These are phyloP conservation scores for Phyllotis vaccarum DNA, from an alignment of 2,797 vertebrate species.

Conservation along the genomic window DNA sequence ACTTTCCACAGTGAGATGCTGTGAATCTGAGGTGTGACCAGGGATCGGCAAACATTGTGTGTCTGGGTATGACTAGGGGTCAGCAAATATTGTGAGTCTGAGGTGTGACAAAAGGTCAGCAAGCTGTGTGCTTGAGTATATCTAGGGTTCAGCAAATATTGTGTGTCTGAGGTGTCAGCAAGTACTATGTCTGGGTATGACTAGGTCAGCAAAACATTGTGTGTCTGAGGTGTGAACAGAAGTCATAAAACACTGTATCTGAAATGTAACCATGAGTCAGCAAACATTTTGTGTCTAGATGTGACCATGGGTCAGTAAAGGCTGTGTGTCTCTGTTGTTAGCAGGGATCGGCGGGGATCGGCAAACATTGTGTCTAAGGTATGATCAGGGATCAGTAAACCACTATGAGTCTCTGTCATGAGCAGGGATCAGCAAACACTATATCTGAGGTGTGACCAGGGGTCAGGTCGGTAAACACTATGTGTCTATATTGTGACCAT, in stretches of 20 bases:
- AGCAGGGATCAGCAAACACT: not conserved
- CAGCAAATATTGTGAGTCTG: not conserved
- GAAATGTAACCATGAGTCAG: not conserved
- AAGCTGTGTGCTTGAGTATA: fast-evolving
- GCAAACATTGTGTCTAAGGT: not conserved
- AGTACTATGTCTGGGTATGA: not conserved
- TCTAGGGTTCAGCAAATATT: fast-evolving
- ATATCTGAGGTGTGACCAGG: not conserved
- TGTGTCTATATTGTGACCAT: not conserved
- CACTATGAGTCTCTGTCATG: not conserved
- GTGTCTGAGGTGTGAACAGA: not conserved
- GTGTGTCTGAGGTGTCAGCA: not conserved
- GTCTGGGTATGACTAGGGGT: not conserved
- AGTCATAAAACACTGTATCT: not conserved
- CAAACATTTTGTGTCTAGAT: not conserved
- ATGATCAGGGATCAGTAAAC: not conserved
- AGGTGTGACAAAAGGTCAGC: not conserved
- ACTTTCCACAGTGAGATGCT: no score
- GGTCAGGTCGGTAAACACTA: no score
- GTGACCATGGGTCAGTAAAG: not conserved
- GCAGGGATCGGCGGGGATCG: not conserved
- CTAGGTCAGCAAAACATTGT: not conserved
- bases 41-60: not conserved
- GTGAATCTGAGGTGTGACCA: not conserved
- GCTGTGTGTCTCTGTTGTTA: fast-evolving